phyloP scores from a whole-genome alignment of 2,113 vertebrate genomes.

The Dromiciops gliroides region DNA sequence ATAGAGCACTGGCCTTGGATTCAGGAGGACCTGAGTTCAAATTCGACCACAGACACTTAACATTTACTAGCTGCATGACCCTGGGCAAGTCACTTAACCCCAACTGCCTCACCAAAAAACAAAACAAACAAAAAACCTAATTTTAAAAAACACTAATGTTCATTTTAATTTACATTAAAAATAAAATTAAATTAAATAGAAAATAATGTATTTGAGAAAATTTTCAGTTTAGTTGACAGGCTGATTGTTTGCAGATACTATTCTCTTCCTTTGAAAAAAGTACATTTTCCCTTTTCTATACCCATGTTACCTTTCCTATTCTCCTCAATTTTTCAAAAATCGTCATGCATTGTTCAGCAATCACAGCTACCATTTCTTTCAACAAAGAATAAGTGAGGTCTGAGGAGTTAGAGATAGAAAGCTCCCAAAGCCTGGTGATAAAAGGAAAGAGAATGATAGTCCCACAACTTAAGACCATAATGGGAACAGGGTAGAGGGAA shows the following conservation, averaged over 20 bases:
- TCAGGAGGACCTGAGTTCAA: no score
- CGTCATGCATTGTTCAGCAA: not conserved
- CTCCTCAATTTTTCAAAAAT: not conserved
- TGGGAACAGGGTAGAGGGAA: not conserved
- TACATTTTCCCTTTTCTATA: not conserved
- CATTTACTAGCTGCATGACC: no score
- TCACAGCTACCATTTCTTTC: not conserved
- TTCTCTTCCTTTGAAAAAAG: not conserved
- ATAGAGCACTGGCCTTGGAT: no score
- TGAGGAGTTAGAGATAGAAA: not conserved
- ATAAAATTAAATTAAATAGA: not conserved
- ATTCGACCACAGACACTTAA: no score
- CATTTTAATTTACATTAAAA: not conserved
- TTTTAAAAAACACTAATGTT: no score
- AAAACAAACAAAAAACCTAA: no score
- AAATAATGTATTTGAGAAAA: not conserved
- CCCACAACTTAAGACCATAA: not conserved
- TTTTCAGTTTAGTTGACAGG: not conserved
- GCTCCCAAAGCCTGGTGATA: not conserved
- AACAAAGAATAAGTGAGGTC: not conserved
- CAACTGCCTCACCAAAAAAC: no score
- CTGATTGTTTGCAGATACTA: not conserved
- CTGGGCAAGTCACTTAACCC: no score
- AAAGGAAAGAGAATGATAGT: not conserved
- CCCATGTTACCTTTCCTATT: not conserved